phyloP scores from a whole-genome alignment of 2,797 vertebrate species.

The Alectoris magna region DNA sequence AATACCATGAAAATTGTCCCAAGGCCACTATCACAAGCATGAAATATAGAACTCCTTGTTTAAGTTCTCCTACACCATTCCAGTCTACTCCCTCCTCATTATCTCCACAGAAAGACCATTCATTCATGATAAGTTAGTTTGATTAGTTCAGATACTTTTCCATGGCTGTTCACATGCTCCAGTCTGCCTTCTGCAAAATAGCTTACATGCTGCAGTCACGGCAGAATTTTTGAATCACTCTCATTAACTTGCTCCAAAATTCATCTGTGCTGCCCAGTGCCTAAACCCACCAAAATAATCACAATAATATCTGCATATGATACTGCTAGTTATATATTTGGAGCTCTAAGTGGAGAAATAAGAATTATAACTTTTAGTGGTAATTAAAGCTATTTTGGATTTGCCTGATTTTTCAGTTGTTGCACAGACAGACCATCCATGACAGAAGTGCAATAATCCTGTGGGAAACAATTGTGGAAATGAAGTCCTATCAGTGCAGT shows the following conservation, averaged over 20 bases:
- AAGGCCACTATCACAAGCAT: not conserved
- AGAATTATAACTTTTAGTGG: not conserved
- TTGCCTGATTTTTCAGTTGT: not conserved
- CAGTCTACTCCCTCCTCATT: conserved; percentile 36
- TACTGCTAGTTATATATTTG: not conserved
- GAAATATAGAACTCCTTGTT: conserved; percentile 29
- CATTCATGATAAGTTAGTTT: conserved; percentile 36
- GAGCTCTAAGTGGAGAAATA: not conserved
- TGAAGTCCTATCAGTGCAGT: not conserved
- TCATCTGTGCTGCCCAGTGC: not conserved
- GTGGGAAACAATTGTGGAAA: conserved; percentile 28
- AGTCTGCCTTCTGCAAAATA: conserved; percentile 15
- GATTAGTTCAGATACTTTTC: conserved; percentile 31
- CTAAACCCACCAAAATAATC: conserved; percentile 35
- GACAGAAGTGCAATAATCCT: not conserved
- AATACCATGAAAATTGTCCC: not conserved
- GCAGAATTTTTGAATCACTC: not conserved
- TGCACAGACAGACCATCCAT: not conserved
- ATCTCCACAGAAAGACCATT: conserved; percentile 55
- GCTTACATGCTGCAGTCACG: not conserved
- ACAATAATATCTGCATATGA: not conserved
- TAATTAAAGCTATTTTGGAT: conserved; percentile 10
- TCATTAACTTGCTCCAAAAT: conserved; percentile 29
- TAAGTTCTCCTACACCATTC: conserved; percentile 40
- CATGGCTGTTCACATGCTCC: not conserved